Base-by-base conservation (phyloP, 2,888 invertebrate genomes). In the Perizoma affinitatum region DNA sequence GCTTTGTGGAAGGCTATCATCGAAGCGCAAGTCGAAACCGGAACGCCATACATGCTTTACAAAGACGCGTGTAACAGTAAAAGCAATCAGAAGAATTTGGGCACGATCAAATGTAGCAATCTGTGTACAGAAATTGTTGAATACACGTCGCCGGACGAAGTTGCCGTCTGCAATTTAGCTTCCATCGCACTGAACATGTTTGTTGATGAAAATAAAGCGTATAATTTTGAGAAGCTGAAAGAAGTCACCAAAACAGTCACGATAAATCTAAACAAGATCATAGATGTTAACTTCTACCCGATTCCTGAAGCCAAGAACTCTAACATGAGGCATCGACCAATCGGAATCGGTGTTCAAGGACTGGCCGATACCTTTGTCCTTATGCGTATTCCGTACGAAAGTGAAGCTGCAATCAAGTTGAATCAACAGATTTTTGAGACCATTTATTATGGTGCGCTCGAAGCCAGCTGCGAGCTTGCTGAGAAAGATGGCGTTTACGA, bases 341-440 rank as follows among this genome's bases (percentile, higher is more conserved):
- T 97, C 71, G 97, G 96, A 43, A 98, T 99, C 80, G 99, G 99
- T 5, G 96, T 99, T 49, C 99, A 99, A 89, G 99, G 99, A 4
- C 91, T 99, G 64, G 99, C 99, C 0, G 99, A 99, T 92, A 95
- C 99, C 8, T 98, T 99, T 84, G 96, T 99, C 65, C 87, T 98
- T 49, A 96, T 99, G 97, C 94, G 98, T 50, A 94, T 95, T 84
- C 97, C 99, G 0, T 99, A 98, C 83, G 99, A 98, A 79, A 97
- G 97, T 78, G 94, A 95, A 54, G 94, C 96, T 78, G 98, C 99
- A 0, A 93, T 95, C 61, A 91, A 95, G 71, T 91, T 99, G 33
- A 99, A 99, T 87, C 96, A 95, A 71, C 96, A 98, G 82, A 98
- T 99, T 71, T 99, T 99, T 87, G 99, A 99, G 93, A 99, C 99